Evolutionary conservation across 2,797 vertebrate species (phyloP).

Genomic region (Chaetodon trifasciatus): DNA sequence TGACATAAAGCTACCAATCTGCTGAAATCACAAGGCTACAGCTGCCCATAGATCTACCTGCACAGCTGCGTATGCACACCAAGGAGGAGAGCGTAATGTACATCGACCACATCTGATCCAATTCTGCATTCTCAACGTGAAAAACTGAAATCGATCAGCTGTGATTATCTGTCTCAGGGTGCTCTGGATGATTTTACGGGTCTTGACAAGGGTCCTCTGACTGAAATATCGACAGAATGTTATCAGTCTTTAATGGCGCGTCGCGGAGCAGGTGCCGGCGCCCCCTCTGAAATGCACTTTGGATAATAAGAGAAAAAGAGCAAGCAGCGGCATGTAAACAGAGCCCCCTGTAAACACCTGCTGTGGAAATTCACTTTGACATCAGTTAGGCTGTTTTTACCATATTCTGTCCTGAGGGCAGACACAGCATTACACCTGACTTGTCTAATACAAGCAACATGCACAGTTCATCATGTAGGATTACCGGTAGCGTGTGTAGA

Average conservation of each 20-base stretch:
- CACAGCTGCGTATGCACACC: constrained; percentile 2
- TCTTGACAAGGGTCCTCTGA: constrained; percentile 48
- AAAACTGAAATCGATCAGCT: constrained; percentile 63
- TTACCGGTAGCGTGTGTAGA: background rate
- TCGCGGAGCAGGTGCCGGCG: constrained; percentile 36
- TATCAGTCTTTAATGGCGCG: constrained; percentile 50
- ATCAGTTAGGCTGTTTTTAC: constrained; percentile 30
- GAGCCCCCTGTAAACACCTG: constrained; percentile 42
- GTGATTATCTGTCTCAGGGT: constrained; percentile 56
- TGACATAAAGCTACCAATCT: background rate
- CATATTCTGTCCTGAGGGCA: constrained; percentile 33
- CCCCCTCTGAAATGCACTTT: constrained; percentile 43
- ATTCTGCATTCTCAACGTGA: constrained; percentile 60
- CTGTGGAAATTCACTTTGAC: constrained; percentile 42
- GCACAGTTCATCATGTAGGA: constrained; percentile 31
- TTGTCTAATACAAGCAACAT: constrained; percentile 8
- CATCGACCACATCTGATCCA: constrained; percentile 49
- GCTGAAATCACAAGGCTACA: background rate
- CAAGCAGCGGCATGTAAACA: constrained; percentile 26
- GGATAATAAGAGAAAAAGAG: constrained; percentile 51
- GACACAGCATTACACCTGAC: background rate
- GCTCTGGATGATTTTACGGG: constrained; percentile 49
- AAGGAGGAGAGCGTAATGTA: background rate
- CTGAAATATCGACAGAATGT: constrained; percentile 61
- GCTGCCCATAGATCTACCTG: constrained; percentile 4